These are phyloP conservation scores for Zosterops japonicus DNA, from an alignment of 2,113 vertebrate species.

Conservation along the genomic window DNA sequence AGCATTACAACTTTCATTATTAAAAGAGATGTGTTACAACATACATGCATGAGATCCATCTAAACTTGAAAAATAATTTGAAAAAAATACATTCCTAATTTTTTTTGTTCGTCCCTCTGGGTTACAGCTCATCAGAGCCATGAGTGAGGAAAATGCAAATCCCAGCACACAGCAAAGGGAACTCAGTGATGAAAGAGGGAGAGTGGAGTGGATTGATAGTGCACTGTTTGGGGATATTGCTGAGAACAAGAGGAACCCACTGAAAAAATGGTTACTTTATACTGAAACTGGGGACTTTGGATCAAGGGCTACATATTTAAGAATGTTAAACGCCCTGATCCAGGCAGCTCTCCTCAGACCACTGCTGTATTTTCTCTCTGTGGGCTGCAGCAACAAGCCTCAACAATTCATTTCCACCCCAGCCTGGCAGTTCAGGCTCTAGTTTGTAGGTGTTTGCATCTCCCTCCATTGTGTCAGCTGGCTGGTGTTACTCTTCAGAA, in stretches of 20 bases:
- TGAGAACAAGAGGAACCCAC: background rate
- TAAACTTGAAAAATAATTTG: background rate
- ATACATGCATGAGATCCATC: background rate
- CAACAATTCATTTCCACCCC: background rate
- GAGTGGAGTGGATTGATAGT: background rate
- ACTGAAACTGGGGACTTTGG: background rate
- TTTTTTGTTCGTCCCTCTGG: background rate
- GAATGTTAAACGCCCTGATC: background rate
- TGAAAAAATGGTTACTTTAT: background rate
- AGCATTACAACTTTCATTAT: background rate
- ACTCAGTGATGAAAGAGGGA: background rate
- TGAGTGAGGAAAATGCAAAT: background rate
- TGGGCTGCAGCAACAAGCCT: background rate
- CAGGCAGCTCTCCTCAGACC: background rate
- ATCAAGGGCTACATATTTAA: background rate
- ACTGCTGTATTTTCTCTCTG: background rate
- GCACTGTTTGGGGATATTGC: background rate
- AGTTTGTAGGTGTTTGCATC: background rate
- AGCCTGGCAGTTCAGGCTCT: background rate
- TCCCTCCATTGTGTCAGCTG: background rate
- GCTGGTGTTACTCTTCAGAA: background rate
- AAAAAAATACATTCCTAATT: background rate
- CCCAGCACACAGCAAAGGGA: background rate
- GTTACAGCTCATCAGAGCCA: background rate
- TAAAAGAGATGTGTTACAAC: conserved; percentile 3